Evolutionary conservation across 1,140 invertebrate genomes (phyloP), one percentile per base, ranked within the genome.

Genomic region (Matsumurasca onukii): DNA sequence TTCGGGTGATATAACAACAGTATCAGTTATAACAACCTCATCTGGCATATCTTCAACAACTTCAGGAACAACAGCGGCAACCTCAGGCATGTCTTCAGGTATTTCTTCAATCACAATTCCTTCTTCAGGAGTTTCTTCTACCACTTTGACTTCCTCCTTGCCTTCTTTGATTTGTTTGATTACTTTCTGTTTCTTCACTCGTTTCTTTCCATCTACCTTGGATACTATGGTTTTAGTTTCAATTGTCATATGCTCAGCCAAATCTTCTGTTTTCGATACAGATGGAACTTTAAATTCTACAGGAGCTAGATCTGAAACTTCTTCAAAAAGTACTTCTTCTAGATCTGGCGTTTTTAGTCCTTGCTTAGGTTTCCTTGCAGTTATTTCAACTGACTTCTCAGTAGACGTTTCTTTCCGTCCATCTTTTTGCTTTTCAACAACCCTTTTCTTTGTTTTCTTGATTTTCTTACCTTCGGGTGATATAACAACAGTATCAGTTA

Each of bases 361-460:
- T 30, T 68, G 73, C 75, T 80, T 73, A 67, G 79, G 77, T 62
- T 77, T 74, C 45, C 73, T 76, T 75, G 76, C 75, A 65, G 77
- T 77, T 66, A 76, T 74, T 71, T 78, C 78, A 70, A 75, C 77
- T 45, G 75, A 72, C 9, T 69, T 73, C 68, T 76, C 70, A 3
- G 71, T 70, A 24, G 76, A 69, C 57, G 34, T 72, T 76, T 68
- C 25, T 24, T 66, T 75, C 63, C 73, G 70, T 12, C 70, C 63
- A 17, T 73, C 59, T 67, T 70, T 74, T 75, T 74, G 73, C 49
- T 39, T 67, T 72, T 62, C 59, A 75, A 74, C 76, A 72, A 59
- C 71, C 68, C 72, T 76, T 73, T 45, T 77, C 51, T 79, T 78
- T 15, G 72, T 71, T 71, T 13, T 75, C 71, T 48, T 70, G 13